Evolutionary conservation across 53 echinoderm and acorn worm genomes (phyloP).

Genomic region (Henricia sp.): DNA sequence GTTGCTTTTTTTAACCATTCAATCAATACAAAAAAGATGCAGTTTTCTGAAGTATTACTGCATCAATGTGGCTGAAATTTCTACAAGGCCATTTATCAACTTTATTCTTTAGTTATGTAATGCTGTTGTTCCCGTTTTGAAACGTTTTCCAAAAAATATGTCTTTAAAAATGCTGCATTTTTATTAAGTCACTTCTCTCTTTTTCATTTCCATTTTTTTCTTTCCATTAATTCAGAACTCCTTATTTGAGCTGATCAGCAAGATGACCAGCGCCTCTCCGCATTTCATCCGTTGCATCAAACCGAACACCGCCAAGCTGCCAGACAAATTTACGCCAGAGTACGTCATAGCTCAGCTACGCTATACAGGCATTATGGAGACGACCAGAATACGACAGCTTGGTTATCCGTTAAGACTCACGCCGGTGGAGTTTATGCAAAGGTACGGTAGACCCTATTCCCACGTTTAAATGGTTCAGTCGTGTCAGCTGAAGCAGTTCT

Average conservation of each 20-base stretch:
- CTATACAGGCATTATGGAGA: slow-evolving; percentile 97
- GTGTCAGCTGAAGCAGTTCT: no score
- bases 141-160: no score
- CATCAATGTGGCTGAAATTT: no score
- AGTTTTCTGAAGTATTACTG: no score
- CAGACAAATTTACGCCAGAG: slow-evolving; percentile 94
- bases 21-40: no score
- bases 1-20: no score
- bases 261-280: slow-evolving; percentile 82
- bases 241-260: slow-evolving; percentile 81
- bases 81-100: no score
- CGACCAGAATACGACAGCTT: slow-evolving; percentile 82
- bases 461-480: no score
- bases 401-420: slow-evolving; percentile 88
- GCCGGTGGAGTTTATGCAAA: slow-evolving; percentile 80
- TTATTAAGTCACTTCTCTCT: background rate
- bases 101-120: no score
- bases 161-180: no score
- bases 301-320: slow-evolving; percentile 87
- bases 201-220: background rate
- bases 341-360: slow-evolving; percentile 97
- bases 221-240: slow-evolving; percentile 92
- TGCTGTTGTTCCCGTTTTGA: no score
- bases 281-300: slow-evolving; percentile 99
- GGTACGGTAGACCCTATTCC: no score